Base-by-base conservation (phyloP, 1,140 invertebrate species). In the Saxidomus purpurata region DNA sequence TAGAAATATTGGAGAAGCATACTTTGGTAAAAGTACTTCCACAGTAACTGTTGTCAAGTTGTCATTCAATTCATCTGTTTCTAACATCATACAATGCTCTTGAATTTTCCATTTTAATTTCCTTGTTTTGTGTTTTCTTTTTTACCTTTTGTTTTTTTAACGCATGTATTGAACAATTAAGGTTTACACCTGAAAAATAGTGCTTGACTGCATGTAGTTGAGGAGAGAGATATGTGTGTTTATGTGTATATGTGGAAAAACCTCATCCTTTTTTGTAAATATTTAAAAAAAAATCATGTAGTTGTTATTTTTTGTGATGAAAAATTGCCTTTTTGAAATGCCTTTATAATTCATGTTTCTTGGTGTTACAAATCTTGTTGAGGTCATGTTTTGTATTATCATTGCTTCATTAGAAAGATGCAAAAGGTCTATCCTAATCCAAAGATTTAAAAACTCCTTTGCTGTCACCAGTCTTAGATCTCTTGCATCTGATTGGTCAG, bases 301-400 rank as follows among this genome's bases (percentile, higher is more conserved):
- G 76, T 77, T 79, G 76, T 79, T 52, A 79, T 55, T 82, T 67
- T 47, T 63, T 82, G 76, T 80, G 55, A 82, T 63, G 55, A 67
- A 82, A 40, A 63, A 63, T 82, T 55, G 49, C 80, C 52, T 82
- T 82, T 82, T 63, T 55, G 80, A 82, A 82, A 82, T 82, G 80
- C 80, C 80, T 82, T 82, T 82, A 43, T 82, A 40, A 40, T 40
- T 43, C 61, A 82, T 82, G 80, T 82, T 63, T 67, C 52, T 82
- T 79, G 40, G 47, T 49, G 74, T 38, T 52, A 1, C 36, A 55
- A 79, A 55, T 55, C 76, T 17, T 79, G 76, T 79, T 77, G 25
- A n/a, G 74, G 47, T 79, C 59, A 63, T 28, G 59, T 63, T 63
- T 63, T 55, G 52, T 22, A 19, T 55, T 55, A 22, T 55, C 52